Evolutionary conservation across 1,140 invertebrate genomes (phyloP).

Genomic region (Oreohelix idahoensis): DNA sequence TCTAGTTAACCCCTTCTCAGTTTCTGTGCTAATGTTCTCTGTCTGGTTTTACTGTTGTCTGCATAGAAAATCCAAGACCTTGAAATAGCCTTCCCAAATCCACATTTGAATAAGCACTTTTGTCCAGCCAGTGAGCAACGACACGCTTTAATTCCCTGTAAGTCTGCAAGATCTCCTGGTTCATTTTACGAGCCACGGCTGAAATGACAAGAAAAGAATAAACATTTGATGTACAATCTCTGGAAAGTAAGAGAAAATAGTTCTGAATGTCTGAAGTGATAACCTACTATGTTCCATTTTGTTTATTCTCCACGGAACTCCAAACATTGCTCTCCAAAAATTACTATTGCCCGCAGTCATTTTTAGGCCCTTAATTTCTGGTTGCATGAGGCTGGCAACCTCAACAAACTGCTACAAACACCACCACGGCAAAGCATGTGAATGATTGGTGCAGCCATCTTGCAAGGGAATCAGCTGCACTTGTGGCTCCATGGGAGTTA

Average conservation of each 20-base stretch:
- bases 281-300: too few relatives aligned
- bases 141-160: slow-evolving; percentile 78
- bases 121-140: slow-evolving; percentile 77
- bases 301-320: not conserved
- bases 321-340: not conserved
- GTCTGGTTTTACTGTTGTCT: slow-evolving; percentile 5
- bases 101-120: slow-evolving; percentile 81
- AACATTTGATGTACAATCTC: not conserved
- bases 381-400: too few relatives aligned
- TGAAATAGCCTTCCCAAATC: slow-evolving; percentile 77
- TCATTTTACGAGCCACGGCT: slow-evolving; percentile 46
- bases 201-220: slow-evolving; percentile 36
- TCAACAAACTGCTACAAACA: too few relatives aligned
- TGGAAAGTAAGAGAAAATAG: too few relatives aligned
- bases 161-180: slow-evolving; percentile 42
- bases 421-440: too few relatives aligned
- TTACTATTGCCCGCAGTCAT: too few relatives aligned
- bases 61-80: slow-evolving; percentile 50
- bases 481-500: too few relatives aligned
- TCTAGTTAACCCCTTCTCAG: too few relatives aligned
- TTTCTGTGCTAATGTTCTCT: slow-evolving; percentile 21
- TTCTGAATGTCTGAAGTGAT: too few relatives aligned
- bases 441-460: too few relatives aligned
- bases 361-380: too few relatives aligned
- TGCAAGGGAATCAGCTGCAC: too few relatives aligned